Percentiles rank a stretch among this genome's conserved stretches.
Evolutionary conservation across 2,797 vertebrate species (phyloP).

Genomic region (Lacerta agilis): DNA sequence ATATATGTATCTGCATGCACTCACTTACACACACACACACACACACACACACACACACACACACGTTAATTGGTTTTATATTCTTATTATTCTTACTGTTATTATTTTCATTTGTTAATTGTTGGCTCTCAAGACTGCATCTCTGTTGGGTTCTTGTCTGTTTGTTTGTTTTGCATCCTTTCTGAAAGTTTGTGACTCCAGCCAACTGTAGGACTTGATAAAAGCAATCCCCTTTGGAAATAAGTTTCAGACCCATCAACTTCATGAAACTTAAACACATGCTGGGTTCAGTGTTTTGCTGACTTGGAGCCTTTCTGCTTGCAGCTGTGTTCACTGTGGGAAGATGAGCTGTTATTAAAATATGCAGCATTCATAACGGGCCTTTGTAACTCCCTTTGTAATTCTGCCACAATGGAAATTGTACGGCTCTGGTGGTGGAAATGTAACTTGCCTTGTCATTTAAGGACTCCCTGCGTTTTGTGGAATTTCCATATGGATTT

Average conservation of each 20-base stretch:
- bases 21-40: background rate
- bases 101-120: background rate
- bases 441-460: slow-evolving; percentile 11
- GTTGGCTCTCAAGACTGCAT: background rate
- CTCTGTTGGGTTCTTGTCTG: background rate
- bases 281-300: background rate
- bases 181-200: background rate
- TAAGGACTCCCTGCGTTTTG: background rate
- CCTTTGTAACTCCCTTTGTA: slow-evolving; percentile 6
- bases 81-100: background rate
- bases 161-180: background rate
- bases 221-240: slow-evolving; percentile 5
- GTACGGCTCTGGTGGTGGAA: slow-evolving; percentile 6
- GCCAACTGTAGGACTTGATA: slow-evolving; percentile 1
- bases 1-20: background rate
- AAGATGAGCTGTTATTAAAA: slow-evolving; percentile 36
- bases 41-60: background rate
- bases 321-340: background rate
- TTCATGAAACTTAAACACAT: slow-evolving; percentile 12
- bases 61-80: background rate
- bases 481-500: background rate
- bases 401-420: background rate
- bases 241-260: background rate
- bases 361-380: background rate
- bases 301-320: slow-evolving; percentile 6